phyloP scores from a whole-genome alignment of 2,113 vertebrate genomes.

The Podocnemis expansa region DNA sequence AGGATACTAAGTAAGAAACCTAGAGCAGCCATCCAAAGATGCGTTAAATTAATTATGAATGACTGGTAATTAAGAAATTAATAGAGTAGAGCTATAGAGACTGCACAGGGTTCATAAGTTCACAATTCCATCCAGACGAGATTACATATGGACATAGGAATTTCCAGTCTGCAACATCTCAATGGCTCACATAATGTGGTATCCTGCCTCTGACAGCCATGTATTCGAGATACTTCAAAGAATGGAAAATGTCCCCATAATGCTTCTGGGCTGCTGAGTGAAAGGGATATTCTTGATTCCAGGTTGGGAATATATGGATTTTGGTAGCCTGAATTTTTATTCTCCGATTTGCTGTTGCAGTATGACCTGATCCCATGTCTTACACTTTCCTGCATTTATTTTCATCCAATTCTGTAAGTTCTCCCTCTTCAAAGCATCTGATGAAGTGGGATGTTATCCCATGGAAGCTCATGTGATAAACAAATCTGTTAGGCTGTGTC shows the following conservation, averaged over 20 bases:
- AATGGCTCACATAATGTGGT: fast-evolving
- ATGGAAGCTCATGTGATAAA: no score
- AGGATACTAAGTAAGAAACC: not conserved
- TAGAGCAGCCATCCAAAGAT: not conserved
- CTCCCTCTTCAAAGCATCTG: no score
- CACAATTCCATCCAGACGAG: not conserved
- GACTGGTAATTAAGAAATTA: not conserved
- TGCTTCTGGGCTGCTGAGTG: not conserved
- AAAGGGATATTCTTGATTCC: not conserved
- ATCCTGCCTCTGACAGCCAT: not conserved
- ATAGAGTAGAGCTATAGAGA: not conserved
- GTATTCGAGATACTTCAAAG: not conserved
- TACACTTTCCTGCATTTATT: no score
- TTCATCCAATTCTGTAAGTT: no score
- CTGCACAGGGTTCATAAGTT: not conserved
- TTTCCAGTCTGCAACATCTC: not conserved
- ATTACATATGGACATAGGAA: not conserved
- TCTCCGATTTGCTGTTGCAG: no score
- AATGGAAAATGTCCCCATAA: not conserved
- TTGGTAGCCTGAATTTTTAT: not conserved
- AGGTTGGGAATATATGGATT: not conserved
- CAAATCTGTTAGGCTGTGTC: no score
- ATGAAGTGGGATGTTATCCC: no score
- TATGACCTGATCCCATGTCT: no score
- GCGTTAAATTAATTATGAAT: not conserved